A percentile compares a stretch with the other conserved stretches of the same genome.
phyloP scores from a whole-genome alignment of 2,113 vertebrate genomes.

The Petaurus breviceps region DNA sequence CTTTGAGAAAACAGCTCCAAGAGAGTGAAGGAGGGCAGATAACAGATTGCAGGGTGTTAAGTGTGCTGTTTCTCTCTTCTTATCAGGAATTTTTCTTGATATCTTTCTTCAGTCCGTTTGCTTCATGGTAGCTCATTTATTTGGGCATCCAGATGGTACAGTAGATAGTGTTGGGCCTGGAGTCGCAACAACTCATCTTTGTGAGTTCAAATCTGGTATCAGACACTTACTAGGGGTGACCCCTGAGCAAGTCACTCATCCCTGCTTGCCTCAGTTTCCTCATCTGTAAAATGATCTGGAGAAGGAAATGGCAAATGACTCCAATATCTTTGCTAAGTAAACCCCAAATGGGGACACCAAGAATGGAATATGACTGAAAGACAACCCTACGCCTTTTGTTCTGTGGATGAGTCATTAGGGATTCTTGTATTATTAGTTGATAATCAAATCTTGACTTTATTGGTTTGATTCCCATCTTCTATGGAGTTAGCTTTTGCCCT shows the following conservation, averaged over 20 bases:
- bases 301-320: no score
- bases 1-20: slow-evolving; percentile 14
- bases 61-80: neutral
- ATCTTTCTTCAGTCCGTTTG: neutral
- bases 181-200: no score
- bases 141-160: neutral
- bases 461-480: neutral
- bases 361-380: no score
- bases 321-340: no score
- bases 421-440: neutral
- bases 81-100: slow-evolving; percentile 8
- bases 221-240: no score
- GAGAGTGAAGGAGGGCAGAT: neutral
- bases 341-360: no score
- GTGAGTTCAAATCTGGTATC: no score
- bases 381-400: neutral
- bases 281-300: no score
- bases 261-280: no score
- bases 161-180: no score
- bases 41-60: neutral
- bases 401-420: neutral
- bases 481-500: neutral
- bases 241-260: no score
- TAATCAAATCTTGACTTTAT: neutral
- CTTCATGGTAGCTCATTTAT: neutral